Evolutionary conservation across 1,140 invertebrate species (phyloP).

Genomic region (Sitodiplosis mosellana): DNA sequence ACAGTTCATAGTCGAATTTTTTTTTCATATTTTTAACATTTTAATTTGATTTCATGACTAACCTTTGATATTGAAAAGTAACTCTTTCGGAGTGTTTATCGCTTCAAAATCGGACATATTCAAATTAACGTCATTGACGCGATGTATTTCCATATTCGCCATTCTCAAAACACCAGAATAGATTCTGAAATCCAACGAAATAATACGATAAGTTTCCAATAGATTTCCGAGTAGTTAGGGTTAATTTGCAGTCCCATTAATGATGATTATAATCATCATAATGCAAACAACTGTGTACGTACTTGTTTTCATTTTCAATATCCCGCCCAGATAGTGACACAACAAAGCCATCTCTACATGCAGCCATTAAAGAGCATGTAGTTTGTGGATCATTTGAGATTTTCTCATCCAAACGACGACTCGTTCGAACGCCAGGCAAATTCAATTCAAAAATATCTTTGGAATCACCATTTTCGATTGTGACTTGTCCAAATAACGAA

Average conservation of each 20-base stretch:
- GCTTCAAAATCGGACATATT: background rate
- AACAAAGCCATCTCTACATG: background rate
- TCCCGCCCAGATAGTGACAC: background rate
- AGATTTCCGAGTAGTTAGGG: background rate
- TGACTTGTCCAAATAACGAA: background rate
- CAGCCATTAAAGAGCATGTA: background rate
- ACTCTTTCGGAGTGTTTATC: background rate
- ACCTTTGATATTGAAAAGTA: background rate
- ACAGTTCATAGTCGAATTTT: no score
- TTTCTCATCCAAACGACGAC: background rate
- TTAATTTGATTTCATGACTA: background rate
- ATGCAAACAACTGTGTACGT: background rate
- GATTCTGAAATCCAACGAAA: background rate
- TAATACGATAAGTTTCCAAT: background rate
- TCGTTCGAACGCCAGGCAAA: background rate
- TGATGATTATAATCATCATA: background rate
- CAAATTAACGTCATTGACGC: background rate
- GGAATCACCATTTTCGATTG: background rate
- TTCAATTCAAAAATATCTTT: background rate
- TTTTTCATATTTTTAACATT: no score
- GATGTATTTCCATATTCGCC: background rate
- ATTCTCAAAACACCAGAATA: background rate
- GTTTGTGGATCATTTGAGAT: background rate
- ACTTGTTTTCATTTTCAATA: background rate
- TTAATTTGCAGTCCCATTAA: no score